Base-by-base conservation (phyloP, 2,797 vertebrate genomes). In the Chrosomus eos region DNA sequence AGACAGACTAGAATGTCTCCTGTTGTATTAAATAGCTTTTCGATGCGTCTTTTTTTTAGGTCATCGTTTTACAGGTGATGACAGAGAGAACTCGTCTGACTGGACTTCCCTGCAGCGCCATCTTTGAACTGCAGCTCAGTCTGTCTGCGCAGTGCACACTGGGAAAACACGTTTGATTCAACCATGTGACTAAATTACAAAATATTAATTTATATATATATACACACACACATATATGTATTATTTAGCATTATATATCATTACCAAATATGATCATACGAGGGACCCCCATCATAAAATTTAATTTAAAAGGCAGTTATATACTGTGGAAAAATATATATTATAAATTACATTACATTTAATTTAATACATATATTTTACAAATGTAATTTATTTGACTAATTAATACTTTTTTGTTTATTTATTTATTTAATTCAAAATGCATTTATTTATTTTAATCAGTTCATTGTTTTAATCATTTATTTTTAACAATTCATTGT, bases 121-220 rank as follows among this genome's bases (percentile, higher is more conserved):
- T 95, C 55, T 94, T 94, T 93, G 87, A 91, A 91, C 53, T 28
- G 26, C 51, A 77, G 86, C 83, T 81, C 19, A 19, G 5, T 2
- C 13, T 38, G 5, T 2, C 13, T 38, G 23, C 86, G 88, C 91
- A 89, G 87, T 88, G 94, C 43, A 75, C 51, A 13, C 9, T 85
- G 88, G 87, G 85, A 85, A 73, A 74, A 53, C 26, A 6, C 8
- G 18, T 26, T 9, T 21, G 2, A 8, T 28, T 77, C 5, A 66
- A 40, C 23, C 78, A 87, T 45, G 73, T 89, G 86, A 90, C 73
- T 53, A 48, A 38, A 64, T 9, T 38, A 14, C 13, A 68, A 40
- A 76, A 60, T 74, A 45, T 13, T 4, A 13, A 13, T 45, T 13
- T 43, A 43, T 43, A 43, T 13, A 43, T 43, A 43, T 43, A 43